Evolutionary conservation across 2,113 vertebrate genomes (phyloP).

Genomic region (Phalacrocorax aristotelis): DNA sequence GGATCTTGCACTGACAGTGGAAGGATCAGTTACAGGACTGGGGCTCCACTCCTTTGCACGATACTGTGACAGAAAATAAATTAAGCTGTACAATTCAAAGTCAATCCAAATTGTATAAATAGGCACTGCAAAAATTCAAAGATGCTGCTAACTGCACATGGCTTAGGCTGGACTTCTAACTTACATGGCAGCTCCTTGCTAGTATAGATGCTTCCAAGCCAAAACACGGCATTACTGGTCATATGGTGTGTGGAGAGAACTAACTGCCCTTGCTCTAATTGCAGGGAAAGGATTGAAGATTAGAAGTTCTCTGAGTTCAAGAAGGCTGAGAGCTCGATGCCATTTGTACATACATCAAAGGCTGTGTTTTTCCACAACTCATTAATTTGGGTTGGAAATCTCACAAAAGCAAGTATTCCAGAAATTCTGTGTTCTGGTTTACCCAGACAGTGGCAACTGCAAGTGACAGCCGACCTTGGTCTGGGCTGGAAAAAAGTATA

Average conservation of each 20-base stretch:
- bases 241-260: not conserved
- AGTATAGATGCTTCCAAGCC: not conserved
- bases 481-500: not conserved
- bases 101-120: not conserved
- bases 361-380: not conserved
- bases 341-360: slow-evolving; percentile 41
- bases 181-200: not conserved
- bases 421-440: slow-evolving; percentile 16
- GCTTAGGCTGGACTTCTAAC: not conserved
- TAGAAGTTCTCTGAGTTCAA: slow-evolving; percentile 42
- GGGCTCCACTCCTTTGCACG: not conserved
- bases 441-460: not conserved
- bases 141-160: not conserved
- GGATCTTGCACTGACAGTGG: not conserved
- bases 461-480: not conserved
- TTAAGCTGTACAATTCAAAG: not conserved
- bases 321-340: not conserved
- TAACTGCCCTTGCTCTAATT: slow-evolving; percentile 36
- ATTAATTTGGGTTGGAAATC: slow-evolving; percentile 49
- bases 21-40: not conserved
- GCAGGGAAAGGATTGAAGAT: slow-evolving; percentile 42
- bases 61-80: not conserved
- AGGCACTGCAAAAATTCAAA: slow-evolving; percentile 4
- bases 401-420: slow-evolving; percentile 38
- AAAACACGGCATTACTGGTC: not conserved